Evolutionary conservation across 1,140 invertebrate genomes (phyloP).

Genomic region (Drosophila repletoides): DNA sequence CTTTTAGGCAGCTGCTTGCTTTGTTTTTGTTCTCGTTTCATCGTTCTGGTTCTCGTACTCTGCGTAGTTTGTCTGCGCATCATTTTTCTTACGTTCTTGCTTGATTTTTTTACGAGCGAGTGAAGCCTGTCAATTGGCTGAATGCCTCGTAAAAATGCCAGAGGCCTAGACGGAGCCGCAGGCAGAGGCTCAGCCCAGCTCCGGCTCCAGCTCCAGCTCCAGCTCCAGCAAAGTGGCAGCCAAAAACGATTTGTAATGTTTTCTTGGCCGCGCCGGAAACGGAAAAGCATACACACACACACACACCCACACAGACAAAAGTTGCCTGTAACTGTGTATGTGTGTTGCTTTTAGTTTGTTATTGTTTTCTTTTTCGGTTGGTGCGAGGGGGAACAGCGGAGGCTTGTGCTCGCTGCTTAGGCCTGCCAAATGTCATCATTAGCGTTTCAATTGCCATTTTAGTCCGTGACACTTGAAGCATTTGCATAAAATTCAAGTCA

Average conservation of each 20-base stretch:
- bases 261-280: constrained; percentile 70
- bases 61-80: constrained; percentile 68
- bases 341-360: constrained; percentile 72
- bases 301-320: constrained; percentile 31
- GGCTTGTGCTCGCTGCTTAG: constrained; percentile 36
- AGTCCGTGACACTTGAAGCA: constrained; percentile 76
- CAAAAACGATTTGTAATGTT: constrained; percentile 79
- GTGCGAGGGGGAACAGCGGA: not conserved
- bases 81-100: constrained; percentile 72
- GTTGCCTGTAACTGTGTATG: constrained; percentile 25
- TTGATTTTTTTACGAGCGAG: constrained; percentile 78
- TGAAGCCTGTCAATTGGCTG: constrained; percentile 82
- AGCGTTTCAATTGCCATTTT: constrained; percentile 81
- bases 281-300: constrained; percentile 65
- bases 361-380: constrained; percentile 53
- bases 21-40: constrained; percentile 4
- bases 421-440: constrained; percentile 80
- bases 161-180: constrained; percentile 54
- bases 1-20: constrained; percentile 57
- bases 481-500: constrained; percentile 79
- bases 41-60: not conserved
- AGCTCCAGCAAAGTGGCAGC: constrained; percentile 22
- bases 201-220: not conserved
- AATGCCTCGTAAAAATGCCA: constrained; percentile 81
- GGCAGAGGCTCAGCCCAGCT: not conserved